These are phyloP conservation scores for Lasiurus cinereus DNA, from an alignment of 2,113 vertebrate species.

Conservation along the genomic window DNA sequence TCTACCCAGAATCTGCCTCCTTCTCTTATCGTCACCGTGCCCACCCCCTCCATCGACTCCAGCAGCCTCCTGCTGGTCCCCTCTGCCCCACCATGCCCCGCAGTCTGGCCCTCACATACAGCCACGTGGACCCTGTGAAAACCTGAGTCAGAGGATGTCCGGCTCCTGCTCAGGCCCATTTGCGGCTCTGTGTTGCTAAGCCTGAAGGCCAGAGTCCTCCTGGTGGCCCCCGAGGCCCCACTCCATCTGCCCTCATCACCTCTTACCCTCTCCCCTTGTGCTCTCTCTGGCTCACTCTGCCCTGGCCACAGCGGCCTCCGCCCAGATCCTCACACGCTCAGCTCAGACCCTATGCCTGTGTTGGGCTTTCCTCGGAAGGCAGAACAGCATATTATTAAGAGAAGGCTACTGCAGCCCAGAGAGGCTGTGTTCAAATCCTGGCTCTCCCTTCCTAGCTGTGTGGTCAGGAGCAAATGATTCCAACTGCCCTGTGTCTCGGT, in stretches of 20 bases:
- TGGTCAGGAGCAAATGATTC: background rate
- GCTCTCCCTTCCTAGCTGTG: background rate
- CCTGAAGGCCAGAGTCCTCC: background rate
- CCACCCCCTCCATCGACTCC: background rate
- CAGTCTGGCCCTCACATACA: background rate
- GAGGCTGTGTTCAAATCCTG: background rate
- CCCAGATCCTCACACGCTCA: rapidly evolving
- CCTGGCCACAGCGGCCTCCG: background rate
- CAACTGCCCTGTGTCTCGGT: background rate
- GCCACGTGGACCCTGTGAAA: background rate
- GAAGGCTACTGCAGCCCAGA: background rate
- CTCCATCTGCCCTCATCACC: background rate
- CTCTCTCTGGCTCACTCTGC: background rate
- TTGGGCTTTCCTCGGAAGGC: background rate
- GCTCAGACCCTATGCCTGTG: background rate
- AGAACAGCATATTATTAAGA: background rate
- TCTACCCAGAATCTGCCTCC: background rate
- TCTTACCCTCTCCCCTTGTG: background rate
- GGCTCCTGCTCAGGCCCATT: background rate
- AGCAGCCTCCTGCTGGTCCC: background rate
- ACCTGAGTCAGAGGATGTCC: rapidly evolving
- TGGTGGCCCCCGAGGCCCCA: rapidly evolving
- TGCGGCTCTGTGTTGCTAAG: background rate
- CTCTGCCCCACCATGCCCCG: background rate
- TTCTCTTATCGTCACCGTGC: background rate